A percentile compares a stretch with the other conserved stretches of the same genome.
Conservation (phyloP, 2,113 vertebrate genomes). For the Eublepharis macularius region DNA sequence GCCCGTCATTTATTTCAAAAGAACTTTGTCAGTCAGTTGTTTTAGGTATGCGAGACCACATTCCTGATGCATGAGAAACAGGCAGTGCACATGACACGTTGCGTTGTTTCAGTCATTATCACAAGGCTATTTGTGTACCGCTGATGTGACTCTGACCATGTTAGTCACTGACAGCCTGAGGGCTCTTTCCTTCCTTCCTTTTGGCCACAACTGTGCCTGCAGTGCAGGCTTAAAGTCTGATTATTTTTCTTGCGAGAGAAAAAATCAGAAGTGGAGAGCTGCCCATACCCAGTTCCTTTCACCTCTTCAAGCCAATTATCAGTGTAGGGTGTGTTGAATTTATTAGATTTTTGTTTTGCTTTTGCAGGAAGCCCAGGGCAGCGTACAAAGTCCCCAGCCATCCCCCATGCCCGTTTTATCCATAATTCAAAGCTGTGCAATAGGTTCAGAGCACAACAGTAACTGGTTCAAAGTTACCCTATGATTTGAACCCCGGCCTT, state of each 20-base stretch:
- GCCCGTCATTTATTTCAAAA: not conserved
- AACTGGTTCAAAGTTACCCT: too few species aligned
- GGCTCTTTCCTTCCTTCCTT: not conserved
- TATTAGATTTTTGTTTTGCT: too few species aligned
- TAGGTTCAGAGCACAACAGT: too few species aligned
- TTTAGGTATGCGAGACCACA: not conserved
- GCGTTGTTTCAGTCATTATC: not conserved
- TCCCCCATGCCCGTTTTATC: too few species aligned
- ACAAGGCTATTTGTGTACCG: not conserved
- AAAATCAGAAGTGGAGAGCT: not conserved
- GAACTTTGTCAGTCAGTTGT: not conserved
- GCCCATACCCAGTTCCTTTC: not conserved
- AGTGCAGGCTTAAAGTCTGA: not conserved
- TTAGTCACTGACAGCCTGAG: not conserved
- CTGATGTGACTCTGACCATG: not conserved
- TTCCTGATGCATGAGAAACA: constrained; percentile 4
- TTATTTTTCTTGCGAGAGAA: not conserved
- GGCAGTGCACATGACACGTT: not conserved
- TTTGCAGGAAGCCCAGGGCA: too few species aligned
- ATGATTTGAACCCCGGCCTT: too few species aligned
- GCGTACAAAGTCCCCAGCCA: too few species aligned
- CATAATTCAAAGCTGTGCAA: too few species aligned
- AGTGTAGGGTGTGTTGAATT: too few species aligned
- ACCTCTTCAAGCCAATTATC: too few species aligned
- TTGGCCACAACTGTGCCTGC: not conserved